These are phyloP conservation scores for Ceratosolen fusciceps DNA, from an alignment of 1,140 invertebrate genomes.

Conservation along the genomic window DNA sequence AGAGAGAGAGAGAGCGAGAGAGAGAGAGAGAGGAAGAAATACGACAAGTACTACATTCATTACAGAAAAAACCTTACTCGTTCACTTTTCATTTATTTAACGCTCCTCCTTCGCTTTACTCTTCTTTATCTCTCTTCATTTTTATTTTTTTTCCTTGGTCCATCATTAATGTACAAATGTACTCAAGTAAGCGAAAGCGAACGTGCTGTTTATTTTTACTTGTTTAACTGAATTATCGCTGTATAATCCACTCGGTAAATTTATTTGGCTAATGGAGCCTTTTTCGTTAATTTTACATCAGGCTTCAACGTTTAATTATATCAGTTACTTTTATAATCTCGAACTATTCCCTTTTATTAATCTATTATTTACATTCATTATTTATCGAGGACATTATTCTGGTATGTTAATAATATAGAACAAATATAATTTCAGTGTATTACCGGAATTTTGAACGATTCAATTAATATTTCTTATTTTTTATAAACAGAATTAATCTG, in stretches of 20 bases:
- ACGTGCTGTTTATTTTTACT: not conserved
- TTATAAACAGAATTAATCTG: too few species aligned
- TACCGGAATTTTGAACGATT: too few species aligned
- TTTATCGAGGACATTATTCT: too few species aligned
- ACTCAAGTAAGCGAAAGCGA: not conserved
- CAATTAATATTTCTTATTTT: too few species aligned
- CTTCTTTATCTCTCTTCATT: not conserved
- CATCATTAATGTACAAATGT: not conserved
- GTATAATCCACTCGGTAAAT: not conserved
- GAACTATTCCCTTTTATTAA: too few species aligned
- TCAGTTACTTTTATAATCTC: not conserved
- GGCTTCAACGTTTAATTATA: not conserved
- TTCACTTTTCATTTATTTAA: constrained; percentile 42
- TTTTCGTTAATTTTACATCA: not conserved
- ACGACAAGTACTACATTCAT: constrained; percentile 18
- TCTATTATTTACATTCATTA: too few species aligned
- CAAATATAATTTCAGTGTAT: too few species aligned
- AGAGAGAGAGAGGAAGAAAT: not conserved
- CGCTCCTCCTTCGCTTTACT: not conserved
- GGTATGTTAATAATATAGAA: too few species aligned
- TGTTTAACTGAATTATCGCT: not conserved
- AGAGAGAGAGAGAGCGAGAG: not conserved
- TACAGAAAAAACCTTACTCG: not conserved
- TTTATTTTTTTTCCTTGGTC: not conserved
- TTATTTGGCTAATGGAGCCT: not conserved